Evolutionary conservation across 2,113 vertebrate species (phyloP).

Genomic region (Psettodes erumei): DNA sequence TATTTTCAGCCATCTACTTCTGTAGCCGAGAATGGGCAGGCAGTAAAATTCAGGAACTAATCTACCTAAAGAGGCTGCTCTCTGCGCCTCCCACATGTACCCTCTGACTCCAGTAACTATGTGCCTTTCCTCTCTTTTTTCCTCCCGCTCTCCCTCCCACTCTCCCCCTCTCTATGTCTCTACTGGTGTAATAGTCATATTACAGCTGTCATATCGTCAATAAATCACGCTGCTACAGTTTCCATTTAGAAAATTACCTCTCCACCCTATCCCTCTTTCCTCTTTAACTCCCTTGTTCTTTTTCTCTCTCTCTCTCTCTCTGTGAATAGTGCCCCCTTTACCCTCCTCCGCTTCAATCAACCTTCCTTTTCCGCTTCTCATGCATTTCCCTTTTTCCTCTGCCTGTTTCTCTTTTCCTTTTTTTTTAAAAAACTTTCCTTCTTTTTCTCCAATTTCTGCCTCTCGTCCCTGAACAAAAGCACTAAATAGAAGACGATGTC

Average conservation of each 20-base stretch:
- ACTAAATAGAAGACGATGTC: slow-evolving; percentile 23
- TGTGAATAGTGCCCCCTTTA: slow-evolving; percentile 59
- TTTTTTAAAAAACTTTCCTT: not conserved
- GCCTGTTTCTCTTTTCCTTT: not conserved
- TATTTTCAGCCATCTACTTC: slow-evolving; percentile 61
- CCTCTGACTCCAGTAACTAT: slow-evolving; percentile 38
- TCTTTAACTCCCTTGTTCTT: slow-evolving; percentile 52
- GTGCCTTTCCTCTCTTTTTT: slow-evolving; percentile 27
- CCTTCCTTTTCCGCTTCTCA: slow-evolving; percentile 26
- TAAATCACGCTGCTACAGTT: slow-evolving; percentile 76
- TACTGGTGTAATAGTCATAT: slow-evolving; percentile 77
- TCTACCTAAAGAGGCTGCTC: slow-evolving; percentile 56
- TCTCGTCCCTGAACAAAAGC: not conserved
- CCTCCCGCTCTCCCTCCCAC: not conserved
- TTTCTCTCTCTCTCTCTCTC: slow-evolving; percentile 29
- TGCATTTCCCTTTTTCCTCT: not conserved
- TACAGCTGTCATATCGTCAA: slow-evolving; percentile 79
- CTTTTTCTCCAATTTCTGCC: not conserved
- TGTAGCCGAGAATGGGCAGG: slow-evolving; percentile 35
- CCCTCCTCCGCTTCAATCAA: slow-evolving; percentile 62
- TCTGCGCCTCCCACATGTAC: slow-evolving; percentile 44
- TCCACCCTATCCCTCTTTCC: slow-evolving; percentile 61
- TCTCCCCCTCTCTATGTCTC: slow-evolving; percentile 48
- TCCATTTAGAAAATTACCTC: slow-evolving; percentile 83
- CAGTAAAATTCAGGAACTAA: slow-evolving; percentile 46